A percentile compares a stretch with the other conserved stretches of the same genome.
Evolutionary conservation across 2,888 invertebrate species (phyloP).

Genomic region (Timema podura): DNA sequence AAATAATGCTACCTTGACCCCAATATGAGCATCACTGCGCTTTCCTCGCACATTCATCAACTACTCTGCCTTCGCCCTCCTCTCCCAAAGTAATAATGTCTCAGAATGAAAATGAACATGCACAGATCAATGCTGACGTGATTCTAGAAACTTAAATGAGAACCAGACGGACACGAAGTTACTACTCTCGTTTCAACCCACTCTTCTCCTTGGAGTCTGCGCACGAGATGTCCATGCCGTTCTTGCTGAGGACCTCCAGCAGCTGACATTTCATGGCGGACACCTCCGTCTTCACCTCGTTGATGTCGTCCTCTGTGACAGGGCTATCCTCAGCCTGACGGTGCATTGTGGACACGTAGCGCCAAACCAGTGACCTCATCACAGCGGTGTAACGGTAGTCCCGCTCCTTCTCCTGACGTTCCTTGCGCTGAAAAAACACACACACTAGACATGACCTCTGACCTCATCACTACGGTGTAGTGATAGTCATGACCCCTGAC

Average conservation of each 20-base stretch:
- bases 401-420: constrained; percentile 60
- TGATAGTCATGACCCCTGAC: no score
- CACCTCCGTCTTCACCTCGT: constrained; percentile 91
- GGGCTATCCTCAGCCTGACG: constrained; percentile 75
- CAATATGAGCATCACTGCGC: no score
- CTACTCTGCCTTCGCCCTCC: no score
- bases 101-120: no score
- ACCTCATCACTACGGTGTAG: no score
- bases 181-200: constrained; percentile 43
- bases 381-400: constrained; percentile 73
- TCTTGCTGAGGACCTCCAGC: constrained; percentile 80
- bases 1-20: no score
- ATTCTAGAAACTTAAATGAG: no score
- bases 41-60: no score
- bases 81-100: no score
- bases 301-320: constrained; percentile 90
- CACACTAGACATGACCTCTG: no score
- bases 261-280: constrained; percentile 89
- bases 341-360: constrained; percentile 86
- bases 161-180: background rate
- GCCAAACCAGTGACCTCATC: constrained; percentile 87
- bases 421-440: constrained; percentile 47
- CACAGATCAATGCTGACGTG: no score
- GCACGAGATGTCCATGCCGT: constrained; percentile 79
- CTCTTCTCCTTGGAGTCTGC: constrained; percentile 71